Conservation (phyloP, 2,888 invertebrate species). For the Dryocosmus kuriphilus region DNA sequence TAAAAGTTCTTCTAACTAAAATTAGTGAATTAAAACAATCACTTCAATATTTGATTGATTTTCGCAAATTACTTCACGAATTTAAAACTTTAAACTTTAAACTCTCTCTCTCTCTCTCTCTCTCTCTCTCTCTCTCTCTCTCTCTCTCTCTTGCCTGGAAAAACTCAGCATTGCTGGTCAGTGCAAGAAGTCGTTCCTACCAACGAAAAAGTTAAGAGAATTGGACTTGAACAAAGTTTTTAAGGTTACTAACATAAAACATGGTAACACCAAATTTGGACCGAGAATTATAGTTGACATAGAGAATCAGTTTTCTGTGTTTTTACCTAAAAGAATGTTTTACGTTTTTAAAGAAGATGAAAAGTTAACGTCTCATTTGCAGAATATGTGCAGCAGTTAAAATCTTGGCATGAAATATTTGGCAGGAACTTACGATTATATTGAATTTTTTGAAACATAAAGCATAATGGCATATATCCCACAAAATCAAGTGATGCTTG, state of each 20-base stretch:
- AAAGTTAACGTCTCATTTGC: neutral
- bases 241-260: neutral
- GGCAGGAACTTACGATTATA: neutral
- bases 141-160: neutral
- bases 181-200: neutral
- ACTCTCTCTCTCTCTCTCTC: too few species aligned
- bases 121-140: too few species aligned
- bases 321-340: constrained; percentile 1
- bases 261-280: neutral
- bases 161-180: neutral
- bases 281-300: neutral
- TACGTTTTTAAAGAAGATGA: neutral
- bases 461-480: neutral
- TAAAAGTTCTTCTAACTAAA: too few species aligned
- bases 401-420: too few species aligned
- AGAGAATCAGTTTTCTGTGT: neutral
- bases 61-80: too few species aligned
- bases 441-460: constrained; percentile 2
- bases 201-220: neutral
- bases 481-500: neutral
- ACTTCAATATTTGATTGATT: too few species aligned
- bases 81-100: too few species aligned
- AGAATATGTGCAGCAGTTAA: neutral
- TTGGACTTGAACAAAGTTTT: neutral
- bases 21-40: too few species aligned